Percentiles rank a stretch among this genome's conserved stretches.
These are phyloP conservation scores for Perccottus glenii DNA, from an alignment of 2,113 vertebrate genomes.

Conservation along the genomic window DNA sequence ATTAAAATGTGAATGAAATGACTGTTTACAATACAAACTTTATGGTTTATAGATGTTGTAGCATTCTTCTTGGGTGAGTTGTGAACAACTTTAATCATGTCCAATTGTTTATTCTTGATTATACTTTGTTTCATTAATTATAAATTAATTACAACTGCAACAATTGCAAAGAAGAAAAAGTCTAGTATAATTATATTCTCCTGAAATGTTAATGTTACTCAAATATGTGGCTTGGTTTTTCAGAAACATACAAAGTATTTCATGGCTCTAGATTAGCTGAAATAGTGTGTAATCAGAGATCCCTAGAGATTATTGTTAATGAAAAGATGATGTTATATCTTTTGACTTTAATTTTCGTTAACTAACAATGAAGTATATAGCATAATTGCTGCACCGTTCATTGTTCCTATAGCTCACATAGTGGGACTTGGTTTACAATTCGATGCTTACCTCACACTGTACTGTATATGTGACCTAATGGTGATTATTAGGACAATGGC, in stretches of 20 bases:
- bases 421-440: background rate
- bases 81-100: too few species aligned
- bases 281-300: background rate
- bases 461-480: too few species aligned
- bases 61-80: background rate
- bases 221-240: background rate
- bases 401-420: background rate
- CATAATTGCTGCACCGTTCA: background rate
- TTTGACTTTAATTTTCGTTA: background rate
- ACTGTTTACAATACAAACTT: too few species aligned
- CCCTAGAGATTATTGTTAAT: background rate
- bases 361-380: background rate
- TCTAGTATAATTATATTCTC: too few species aligned
- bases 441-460: slow-evolving; percentile 1
- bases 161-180: too few species aligned
- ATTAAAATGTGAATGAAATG: too few species aligned
- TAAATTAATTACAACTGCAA: too few species aligned
- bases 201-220: too few species aligned
- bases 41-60: too few species aligned
- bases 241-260: background rate
- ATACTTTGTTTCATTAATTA: too few species aligned
- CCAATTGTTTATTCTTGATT: background rate
- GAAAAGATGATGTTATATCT: background rate
- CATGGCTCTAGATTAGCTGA: background rate
- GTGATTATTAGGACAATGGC: too few species aligned